A percentile compares a stretch with the other conserved stretches of the same genome.
Conservation (phyloP, 2,797 vertebrate genomes). For the Typhlichthys subterraneus region DNA sequence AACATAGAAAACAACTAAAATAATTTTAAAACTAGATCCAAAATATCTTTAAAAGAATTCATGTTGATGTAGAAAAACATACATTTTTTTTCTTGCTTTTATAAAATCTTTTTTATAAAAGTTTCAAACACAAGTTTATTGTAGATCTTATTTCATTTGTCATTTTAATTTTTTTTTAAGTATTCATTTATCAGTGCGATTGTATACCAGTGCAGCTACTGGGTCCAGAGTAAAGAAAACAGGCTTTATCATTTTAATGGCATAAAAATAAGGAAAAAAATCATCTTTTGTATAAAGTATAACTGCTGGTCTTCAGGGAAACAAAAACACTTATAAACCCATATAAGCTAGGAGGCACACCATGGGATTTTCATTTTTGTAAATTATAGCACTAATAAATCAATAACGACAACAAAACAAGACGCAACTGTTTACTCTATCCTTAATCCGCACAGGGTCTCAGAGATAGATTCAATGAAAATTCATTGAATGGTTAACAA, state of each 20-base stretch:
- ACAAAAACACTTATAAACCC: slow-evolving; percentile 96
- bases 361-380: slow-evolving; percentile 86
- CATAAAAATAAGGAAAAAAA: slow-evolving; percentile 92
- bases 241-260: slow-evolving; percentile 84
- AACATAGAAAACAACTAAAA: slow-evolving; percentile 99
- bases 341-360: slow-evolving; percentile 99
- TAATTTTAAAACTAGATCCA: slow-evolving; percentile 99
- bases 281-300: slow-evolving; percentile 99
- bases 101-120: slow-evolving; percentile 77
- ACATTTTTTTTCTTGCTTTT: slow-evolving; percentile 81
- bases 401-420: slow-evolving; percentile 77
- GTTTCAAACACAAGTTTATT: slow-evolving; percentile 91
- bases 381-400: slow-evolving; percentile 78
- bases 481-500: slow-evolving; percentile 88
- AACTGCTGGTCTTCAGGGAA: slow-evolving; percentile 97
- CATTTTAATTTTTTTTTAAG: slow-evolving; percentile 70
- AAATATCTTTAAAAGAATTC: slow-evolving; percentile 95
- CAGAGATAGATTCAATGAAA: slow-evolving; percentile 84
- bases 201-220: slow-evolving; percentile 97
- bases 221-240: slow-evolving; percentile 98
- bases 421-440: slow-evolving; percentile 80
- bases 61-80: slow-evolving; percentile 98
- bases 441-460: slow-evolving; percentile 59
- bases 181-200: slow-evolving; percentile 91
- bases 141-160: slow-evolving; percentile 81